A percentile compares a stretch with the other conserved stretches of the same genome.
Conservation (phyloP, 2,888 invertebrate genomes). For the Ramazzottius varieornatus region DNA sequence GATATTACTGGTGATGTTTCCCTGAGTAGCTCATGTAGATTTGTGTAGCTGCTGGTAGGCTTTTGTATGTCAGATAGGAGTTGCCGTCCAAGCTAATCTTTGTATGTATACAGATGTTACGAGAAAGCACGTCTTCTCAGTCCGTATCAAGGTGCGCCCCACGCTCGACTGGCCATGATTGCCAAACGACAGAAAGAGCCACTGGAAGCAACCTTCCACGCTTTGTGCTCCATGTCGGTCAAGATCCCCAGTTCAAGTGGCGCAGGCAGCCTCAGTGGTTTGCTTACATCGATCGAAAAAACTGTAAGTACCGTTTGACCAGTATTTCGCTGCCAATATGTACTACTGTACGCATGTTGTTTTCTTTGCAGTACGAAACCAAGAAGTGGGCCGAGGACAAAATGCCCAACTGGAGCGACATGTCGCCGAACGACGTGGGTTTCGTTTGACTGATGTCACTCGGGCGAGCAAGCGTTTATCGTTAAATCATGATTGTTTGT, state of each 20-base stretch:
- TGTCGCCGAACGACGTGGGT: background rate
- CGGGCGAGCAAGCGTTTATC: no score
- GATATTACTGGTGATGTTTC: background rate
- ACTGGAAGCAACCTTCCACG: background rate
- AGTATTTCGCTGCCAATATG: background rate
- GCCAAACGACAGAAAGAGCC: background rate
- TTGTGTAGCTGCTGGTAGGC: no score
- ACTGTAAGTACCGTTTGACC: background rate
- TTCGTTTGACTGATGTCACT: background rate
- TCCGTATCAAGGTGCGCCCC: background rate
- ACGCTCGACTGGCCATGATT: background rate
- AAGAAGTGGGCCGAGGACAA: background rate
- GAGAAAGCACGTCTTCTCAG: background rate
- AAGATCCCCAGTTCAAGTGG: background rate
- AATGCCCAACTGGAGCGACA: background rate
- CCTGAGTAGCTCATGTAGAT: no score
- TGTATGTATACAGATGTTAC: background rate
- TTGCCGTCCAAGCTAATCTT: no score
- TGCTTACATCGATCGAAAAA: background rate
- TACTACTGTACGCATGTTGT: background rate
- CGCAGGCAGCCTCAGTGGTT: background rate
- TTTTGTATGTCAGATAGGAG: no score
- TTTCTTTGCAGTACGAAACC: background rate
- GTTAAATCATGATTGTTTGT: background rate
- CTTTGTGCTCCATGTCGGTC: background rate